These are phyloP conservation scores for Portunus trituberculatus DNA, from an alignment of 1,140 invertebrate genomes.

Conservation along the genomic window DNA sequence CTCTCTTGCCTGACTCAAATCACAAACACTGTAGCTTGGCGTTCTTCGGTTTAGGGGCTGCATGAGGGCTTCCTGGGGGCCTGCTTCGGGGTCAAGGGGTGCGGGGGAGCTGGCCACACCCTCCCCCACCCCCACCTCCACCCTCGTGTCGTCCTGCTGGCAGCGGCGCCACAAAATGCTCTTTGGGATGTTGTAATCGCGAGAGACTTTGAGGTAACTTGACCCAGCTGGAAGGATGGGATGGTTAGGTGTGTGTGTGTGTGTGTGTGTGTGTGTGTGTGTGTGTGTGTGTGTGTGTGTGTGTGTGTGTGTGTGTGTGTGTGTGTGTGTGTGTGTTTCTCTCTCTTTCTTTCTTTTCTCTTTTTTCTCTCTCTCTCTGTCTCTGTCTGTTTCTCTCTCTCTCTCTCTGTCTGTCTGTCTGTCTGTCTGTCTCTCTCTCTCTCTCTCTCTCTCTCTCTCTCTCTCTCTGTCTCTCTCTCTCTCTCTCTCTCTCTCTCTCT, in stretches of 20 bases:
- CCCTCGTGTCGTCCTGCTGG: constrained; percentile 33
- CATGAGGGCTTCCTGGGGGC: neutral
- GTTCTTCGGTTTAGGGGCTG: neutral
- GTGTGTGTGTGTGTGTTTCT: too few species aligned
- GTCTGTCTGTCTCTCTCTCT: neutral
- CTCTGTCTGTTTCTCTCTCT: too few species aligned
- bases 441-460: too few species aligned
- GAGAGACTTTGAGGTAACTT: constrained; percentile 69
- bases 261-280: neutral
- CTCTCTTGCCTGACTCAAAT: constrained; percentile 27
- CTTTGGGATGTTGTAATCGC: constrained; percentile 69
- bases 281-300: neutral
- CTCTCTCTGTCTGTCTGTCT: neutral
- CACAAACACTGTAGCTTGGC: neutral
- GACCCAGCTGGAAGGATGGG: constrained; percentile 45
- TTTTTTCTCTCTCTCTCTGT: too few species aligned
- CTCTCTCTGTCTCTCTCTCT: too few species aligned
- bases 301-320: neutral
- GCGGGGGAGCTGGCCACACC: neutral
- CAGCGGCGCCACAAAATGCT: constrained; percentile 62
- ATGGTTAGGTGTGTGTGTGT: neutral
- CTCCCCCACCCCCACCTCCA: neutral
- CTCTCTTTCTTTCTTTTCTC: too few species aligned
- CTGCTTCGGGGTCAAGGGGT: too few species aligned
- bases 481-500: too few species aligned